phyloP scores from a whole-genome alignment of 2,113 vertebrate species.

The Osmerus eperlanus region DNA sequence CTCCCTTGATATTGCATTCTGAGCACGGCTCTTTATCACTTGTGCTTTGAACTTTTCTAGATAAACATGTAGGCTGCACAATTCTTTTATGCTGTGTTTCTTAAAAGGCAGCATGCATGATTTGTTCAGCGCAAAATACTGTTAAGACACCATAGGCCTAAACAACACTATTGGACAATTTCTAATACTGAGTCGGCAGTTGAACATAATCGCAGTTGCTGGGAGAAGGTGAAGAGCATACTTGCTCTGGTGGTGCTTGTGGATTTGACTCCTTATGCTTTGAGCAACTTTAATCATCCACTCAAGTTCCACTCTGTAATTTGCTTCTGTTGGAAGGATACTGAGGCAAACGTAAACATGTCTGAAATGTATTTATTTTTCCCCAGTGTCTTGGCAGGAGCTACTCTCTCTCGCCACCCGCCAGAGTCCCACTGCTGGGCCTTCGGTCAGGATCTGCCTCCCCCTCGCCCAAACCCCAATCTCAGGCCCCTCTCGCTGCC shows the following conservation, averaged over 20 bases:
- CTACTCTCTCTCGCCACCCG: slow-evolving; percentile 79
- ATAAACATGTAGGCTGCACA: too few species aligned
- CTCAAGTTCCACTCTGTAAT: slow-evolving; percentile 10
- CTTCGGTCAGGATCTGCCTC: slow-evolving; percentile 61
- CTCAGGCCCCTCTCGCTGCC: slow-evolving; percentile 53
- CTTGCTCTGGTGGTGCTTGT: too few species aligned
- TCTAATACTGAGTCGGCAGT: too few species aligned
- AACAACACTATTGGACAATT: too few species aligned
- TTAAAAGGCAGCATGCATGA: too few species aligned
- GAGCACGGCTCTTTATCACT: neutral
- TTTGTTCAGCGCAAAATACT: too few species aligned
- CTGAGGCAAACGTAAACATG: slow-evolving; percentile 49
- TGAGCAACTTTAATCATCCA: slow-evolving; percentile 3
- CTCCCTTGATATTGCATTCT: neutral
- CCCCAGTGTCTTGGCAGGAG: slow-evolving; percentile 65
- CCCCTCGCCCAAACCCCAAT: slow-evolving; percentile 64
- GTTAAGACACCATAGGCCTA: too few species aligned
- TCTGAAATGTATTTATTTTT: slow-evolving; percentile 48
- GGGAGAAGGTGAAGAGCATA: too few species aligned
- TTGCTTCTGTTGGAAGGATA: slow-evolving; percentile 26
- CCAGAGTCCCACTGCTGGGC: slow-evolving; percentile 53
- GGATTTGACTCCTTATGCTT: neutral
- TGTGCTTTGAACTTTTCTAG: too few species aligned
- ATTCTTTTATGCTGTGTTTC: too few species aligned
- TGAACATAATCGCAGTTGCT: too few species aligned